Percentiles rank a stretch among this genome's conserved stretches.
phyloP scores from a whole-genome alignment of 2,888 invertebrate genomes.

The Corythucha ciliata region DNA sequence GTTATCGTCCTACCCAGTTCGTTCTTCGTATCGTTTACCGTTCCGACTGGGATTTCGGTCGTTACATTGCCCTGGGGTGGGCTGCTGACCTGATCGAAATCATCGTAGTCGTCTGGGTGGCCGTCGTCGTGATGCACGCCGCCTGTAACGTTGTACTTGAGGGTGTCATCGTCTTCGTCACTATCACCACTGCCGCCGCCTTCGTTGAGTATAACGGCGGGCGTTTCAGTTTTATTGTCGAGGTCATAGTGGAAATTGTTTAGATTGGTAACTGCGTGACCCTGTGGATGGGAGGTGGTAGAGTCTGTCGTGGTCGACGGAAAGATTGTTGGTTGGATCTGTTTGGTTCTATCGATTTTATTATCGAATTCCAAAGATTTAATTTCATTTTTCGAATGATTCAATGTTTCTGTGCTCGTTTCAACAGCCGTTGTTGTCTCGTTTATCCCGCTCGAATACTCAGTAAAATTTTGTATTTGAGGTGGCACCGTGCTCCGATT shows the following conservation, averaged over 20 bases:
- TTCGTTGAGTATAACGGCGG: background rate
- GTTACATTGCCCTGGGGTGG: conserved; percentile 2
- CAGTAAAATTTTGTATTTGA: too few relatives aligned
- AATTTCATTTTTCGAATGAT: too few relatives aligned
- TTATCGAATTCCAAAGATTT: too few relatives aligned
- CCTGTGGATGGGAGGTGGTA: too few relatives aligned
- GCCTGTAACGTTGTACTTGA: conserved; percentile 18
- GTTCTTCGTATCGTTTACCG: conserved; percentile 10
- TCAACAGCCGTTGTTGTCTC: too few relatives aligned
- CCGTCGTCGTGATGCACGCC: background rate
- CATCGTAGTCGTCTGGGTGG: conserved; percentile 5
- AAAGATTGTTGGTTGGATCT: too few relatives aligned
- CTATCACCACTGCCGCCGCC: background rate
- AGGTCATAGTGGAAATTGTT: conserved; percentile 5
- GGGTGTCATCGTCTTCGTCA: conserved; percentile 16
- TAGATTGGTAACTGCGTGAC: too few relatives aligned
- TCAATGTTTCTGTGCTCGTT: too few relatives aligned
- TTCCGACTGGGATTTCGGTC: background rate
- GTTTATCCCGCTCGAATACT: too few relatives aligned
- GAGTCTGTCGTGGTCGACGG: too few relatives aligned
- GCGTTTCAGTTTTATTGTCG: conserved; percentile 3
- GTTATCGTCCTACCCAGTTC: background rate
- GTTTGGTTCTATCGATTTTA: too few relatives aligned
- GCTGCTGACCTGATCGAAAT: conserved; percentile 10
- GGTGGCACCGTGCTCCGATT: too few relatives aligned